Evolutionary conservation across 2,888 invertebrate genomes (phyloP), one percentile per base, ranked within the genome.

Genomic region (Timandra comae): DNA sequence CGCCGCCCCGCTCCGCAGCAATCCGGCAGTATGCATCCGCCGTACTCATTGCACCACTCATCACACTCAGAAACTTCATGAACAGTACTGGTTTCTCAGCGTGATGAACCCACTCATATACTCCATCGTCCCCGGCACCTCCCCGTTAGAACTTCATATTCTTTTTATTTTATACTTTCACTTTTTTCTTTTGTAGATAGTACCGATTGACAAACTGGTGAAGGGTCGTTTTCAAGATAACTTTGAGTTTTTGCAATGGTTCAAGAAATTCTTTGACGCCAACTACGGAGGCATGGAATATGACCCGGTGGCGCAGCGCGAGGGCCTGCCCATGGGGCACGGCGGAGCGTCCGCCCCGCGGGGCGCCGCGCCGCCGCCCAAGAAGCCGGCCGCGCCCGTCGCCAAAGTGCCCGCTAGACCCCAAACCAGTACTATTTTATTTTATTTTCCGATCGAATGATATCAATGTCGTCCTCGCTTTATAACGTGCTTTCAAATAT

Each of bases 191-290:
- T 87, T 87, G 70, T 90, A 96, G 95, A 93, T 95, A 80, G 93
- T 96, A 72, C 93, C 96, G 58, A 95, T 97, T 75, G 96, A 97
- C 88, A 93, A 89, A 87, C 90, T 99, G 89, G 95, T 98, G 81
- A 98, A 98, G 89, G 98, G 96, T 80, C 93, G 97, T 64, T 99
- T 99, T 88, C 98, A 98, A 91, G 98, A 99, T 90, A 99, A 99
- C 89, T 99, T 99, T 91, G 98, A 99, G 86, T 98, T 98, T 88
- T 93, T 99, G 64, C 98, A 99, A 89, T 99, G 98, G 98, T 99
- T 99, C 91, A 98, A 99, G 91, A 97, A 98, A 85, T 98, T 99
- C 88, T 99, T 98, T 88, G 98, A 99, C 87, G 98, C 98, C 63
- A 99, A 99, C 90, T 98, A 97, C 88, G 93, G 94, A 79, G 97